Percentiles rank a stretch among this genome's conserved stretches.
phyloP scores from a whole-genome alignment of 2,113 vertebrate species.

The Podarcis muralis region DNA sequence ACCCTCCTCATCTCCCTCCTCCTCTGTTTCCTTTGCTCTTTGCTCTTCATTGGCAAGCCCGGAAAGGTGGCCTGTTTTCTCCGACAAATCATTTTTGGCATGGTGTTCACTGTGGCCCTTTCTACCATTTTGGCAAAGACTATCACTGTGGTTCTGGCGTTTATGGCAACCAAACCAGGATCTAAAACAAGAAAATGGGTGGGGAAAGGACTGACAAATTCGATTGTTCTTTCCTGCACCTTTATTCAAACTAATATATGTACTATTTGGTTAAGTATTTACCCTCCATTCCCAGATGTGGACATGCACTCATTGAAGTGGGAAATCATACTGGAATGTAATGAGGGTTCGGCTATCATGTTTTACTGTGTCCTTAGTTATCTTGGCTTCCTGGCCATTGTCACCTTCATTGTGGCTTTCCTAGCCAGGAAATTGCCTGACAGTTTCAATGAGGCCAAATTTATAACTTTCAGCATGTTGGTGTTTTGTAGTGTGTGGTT shows the following conservation, averaged over 20 bases:
- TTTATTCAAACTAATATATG: not conserved
- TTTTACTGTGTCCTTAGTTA: no score
- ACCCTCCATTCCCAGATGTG: not conserved
- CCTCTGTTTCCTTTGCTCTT: not conserved
- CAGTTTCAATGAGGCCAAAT: no score
- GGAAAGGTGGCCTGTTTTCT: not conserved
- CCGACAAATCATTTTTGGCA: not conserved
- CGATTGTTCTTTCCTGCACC: not conserved
- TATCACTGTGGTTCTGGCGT: not conserved
- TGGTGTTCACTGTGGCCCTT: not conserved
- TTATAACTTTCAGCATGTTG: no score
- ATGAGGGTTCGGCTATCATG: no score
- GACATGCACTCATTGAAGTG: no score
- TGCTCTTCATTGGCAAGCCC: not conserved
- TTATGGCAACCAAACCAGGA: not conserved
- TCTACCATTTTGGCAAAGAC: not conserved
- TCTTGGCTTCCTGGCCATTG: no score
- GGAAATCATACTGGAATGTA: no score
- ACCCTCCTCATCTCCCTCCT: not conserved
- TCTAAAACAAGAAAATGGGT: not conserved
- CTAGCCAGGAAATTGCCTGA: no score
- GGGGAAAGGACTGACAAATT: not conserved
- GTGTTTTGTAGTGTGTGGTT: no score
- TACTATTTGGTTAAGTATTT: not conserved
- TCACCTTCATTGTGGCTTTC: no score